phyloP scores from a whole-genome alignment of 2,888 invertebrate species.

The Amphipyra tragopoginis region DNA sequence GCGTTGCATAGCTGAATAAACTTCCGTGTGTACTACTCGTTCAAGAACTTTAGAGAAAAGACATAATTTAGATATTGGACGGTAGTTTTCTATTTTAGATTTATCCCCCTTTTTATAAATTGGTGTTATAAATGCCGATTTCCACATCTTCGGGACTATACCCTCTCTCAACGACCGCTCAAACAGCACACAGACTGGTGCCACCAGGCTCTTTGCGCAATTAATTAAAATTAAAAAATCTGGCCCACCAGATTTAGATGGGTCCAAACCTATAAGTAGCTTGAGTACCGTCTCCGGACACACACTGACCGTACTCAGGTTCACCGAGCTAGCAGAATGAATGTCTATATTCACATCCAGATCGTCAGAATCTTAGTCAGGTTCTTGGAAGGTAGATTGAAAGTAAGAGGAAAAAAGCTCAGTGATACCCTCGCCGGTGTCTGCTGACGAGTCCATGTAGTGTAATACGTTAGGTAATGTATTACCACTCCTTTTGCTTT shows the following conservation, averaged over 20 bases:
- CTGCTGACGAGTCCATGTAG: background rate
- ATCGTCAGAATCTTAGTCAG: background rate
- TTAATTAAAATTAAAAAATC: conserved; percentile 6
- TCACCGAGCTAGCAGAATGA: background rate
- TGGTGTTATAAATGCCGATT: too few relatives aligned
- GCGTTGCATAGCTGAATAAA: conserved; percentile 1
- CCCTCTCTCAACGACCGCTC: conserved; percentile 9
- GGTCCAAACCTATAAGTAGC: conserved; percentile 1
- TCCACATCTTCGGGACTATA: conserved; percentile 9
- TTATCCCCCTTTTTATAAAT: conserved; percentile 5
- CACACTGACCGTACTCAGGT: too few relatives aligned
- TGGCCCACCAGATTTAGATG: conserved; percentile 2
- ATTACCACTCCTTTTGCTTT: background rate
- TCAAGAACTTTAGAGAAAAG: conserved; percentile 7
- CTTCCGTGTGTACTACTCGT: background rate
- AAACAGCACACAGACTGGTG: conserved; percentile 4
- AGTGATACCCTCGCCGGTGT: conserved; percentile 4
- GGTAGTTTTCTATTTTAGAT: background rate
- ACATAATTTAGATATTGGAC: conserved; percentile 15
- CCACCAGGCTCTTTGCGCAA: conserved; percentile 3
- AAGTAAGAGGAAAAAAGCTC: conserved; percentile 1
- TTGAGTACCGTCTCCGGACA: background rate
- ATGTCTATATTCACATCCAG: background rate
- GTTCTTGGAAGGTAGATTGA: too few relatives aligned
- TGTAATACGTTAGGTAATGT: background rate